Evolutionary conservation across 2,797 vertebrate species (phyloP), one percentile per base, ranked within the genome.

Genomic region (Todus mexicanus): DNA sequence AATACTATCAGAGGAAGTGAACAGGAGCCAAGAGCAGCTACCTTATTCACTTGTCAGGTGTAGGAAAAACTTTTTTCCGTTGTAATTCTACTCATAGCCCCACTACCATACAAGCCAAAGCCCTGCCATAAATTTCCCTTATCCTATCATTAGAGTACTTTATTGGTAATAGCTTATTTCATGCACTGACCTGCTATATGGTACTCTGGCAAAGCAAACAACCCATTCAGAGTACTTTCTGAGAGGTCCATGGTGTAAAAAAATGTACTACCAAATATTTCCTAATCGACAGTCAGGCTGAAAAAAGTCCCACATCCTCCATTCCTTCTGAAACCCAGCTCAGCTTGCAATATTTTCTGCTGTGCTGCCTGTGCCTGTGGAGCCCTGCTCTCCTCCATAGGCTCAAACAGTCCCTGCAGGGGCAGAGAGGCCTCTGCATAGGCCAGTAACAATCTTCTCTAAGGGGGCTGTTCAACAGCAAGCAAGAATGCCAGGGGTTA

Each of bases 151-250:
- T 76, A 66, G 84, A 60, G 11, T 64, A 23, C 27, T 94, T 83
- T 87, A 80, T 77, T 92, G 50, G 42, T 78, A 69, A 73, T 78
- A 73, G 64, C 27, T 92, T 87, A 66, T 90, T 94, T 95, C 73
- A 73, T 12, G 1, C 7, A 1, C 72, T 56, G 75, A 80, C 40
- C 64, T 27, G 3, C 75, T 90, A 27, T 75, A 66, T 4, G 15
- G 76, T 74, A 35, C 89, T 85, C 68, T 87, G 61, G 79, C 61
- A 87, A 91, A 87, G 57, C 43, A 87, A 87, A 60, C 35, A 87
- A 74, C n/a, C 53, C 40, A 60, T 73, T 74, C 68, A 13, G 42
- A 78, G 35, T 53, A 33, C 83, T 90, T 94, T 92, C 72, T 81
- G 85, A 81, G 56, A 63, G 33, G 23, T 17, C 10, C 0, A 1